Base-by-base conservation (phyloP, 2,888 invertebrate species). In the Deilephila elpenor region DNA sequence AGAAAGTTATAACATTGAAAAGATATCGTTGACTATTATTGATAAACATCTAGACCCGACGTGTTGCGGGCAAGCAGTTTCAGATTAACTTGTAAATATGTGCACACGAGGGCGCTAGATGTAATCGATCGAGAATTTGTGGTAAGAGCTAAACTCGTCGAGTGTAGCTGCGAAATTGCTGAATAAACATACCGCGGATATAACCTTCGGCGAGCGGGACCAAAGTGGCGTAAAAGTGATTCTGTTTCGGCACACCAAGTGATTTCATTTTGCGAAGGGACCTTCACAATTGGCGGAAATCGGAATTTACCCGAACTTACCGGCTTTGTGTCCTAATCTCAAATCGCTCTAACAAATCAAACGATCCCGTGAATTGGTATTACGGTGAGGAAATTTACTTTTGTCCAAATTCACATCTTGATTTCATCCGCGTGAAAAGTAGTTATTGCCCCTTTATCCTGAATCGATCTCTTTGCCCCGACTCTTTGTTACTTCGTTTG, bases 231-330 rank as follows among this genome's bases (percentile, higher is more conserved):
- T 87, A 88, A 91, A 89, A 90, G 87, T 88, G 88, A 89, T 89
- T 89, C 87, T 86, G 86, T 88, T 88, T 86, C 84, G 84, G 80
- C 83, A 84, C 86, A 85, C 84, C 88, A 84, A 89, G 86, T 87
- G 89, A 91, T 89, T 87, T 86, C 86, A 87, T 90, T 91, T 86
- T 25, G 83, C 82, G 80, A 82, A 82, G 82, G 82, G 84, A 84
- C 88, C 88, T 85, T 85, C 81, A 86, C 88, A 89, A 90, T 89
- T 85, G 89, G 78, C 89, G 91, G 91, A 91, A 91, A 91, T 89
- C 86, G 87, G 83, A 84, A 88, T 90, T 90, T 88, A 84, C 84
- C 82, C 82, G 82, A 83, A 86, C 83, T 25, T 25, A 85, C 83
- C 81, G 83, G 80, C 85, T 85, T 84, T 84, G 82, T 79, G 79